These are phyloP conservation scores for Aquatica leii DNA, from an alignment of 2,888 invertebrate species.

Conservation along the genomic window DNA sequence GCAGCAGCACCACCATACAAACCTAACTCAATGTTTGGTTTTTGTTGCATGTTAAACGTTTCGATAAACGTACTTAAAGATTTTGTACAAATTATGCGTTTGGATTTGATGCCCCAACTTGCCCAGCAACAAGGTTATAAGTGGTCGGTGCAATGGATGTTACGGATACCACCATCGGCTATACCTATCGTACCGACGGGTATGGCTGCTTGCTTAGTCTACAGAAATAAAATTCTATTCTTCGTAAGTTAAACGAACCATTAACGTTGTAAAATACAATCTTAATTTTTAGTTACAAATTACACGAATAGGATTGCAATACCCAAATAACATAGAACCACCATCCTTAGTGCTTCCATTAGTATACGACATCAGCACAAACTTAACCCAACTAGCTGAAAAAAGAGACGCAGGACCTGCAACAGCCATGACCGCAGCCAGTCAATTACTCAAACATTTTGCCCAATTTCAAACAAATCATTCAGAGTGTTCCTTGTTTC, in stretches of 20 bases:
- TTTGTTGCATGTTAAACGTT: constrained; percentile 84
- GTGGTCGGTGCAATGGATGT: constrained; percentile 92
- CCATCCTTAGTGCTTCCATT: constrained; percentile 84
- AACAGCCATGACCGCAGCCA: constrained; percentile 70
- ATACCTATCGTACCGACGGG: constrained; percentile 90
- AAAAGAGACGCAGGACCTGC: constrained; percentile 74
- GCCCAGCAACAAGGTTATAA: constrained; percentile 72
- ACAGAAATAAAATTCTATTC: constrained; percentile 88
- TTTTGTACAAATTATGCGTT: constrained; percentile 85
- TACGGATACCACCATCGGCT: constrained; percentile 90
- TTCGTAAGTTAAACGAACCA: constrained; percentile 72
- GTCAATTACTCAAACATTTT: constrained; percentile 73
- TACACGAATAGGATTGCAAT: constrained; percentile 70
- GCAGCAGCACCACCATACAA: constrained; percentile 92
- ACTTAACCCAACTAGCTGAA: constrained; percentile 87
- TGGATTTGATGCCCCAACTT: constrained; percentile 69
- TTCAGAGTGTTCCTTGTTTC: constrained; percentile 88
- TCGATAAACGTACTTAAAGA: constrained; percentile 89
- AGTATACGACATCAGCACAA: constrained; percentile 87
- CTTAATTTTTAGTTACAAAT: constrained; percentile 71
- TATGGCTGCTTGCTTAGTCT: constrained; percentile 85
- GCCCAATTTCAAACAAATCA: constrained; percentile 75
- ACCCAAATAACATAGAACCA: constrained; percentile 69
- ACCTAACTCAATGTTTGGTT: constrained; percentile 86
- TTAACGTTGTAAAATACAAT: neutral